phyloP scores from a whole-genome alignment of 2,113 vertebrate genomes.

The Synodontis membranacea region DNA sequence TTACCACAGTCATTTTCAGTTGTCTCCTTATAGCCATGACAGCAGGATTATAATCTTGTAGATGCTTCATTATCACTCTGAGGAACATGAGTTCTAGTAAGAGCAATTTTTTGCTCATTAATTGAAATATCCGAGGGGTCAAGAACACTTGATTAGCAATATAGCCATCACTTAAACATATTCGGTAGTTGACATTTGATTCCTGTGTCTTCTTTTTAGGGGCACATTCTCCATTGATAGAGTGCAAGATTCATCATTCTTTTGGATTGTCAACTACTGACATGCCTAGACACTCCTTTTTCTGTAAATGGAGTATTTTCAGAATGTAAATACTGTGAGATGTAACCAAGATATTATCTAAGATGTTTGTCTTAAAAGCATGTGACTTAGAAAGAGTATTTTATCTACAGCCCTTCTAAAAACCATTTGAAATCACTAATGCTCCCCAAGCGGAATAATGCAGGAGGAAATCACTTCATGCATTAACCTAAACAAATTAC shows the following conservation, averaged over 20 bases:
- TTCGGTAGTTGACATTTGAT: neutral
- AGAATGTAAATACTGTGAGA: neutral
- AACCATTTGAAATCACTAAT: constrained; percentile 11
- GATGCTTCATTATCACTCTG: neutral
- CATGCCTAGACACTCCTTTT: neutral
- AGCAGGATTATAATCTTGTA: neutral
- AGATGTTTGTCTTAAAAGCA: constrained; percentile 11
- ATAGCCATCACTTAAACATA: neutral
- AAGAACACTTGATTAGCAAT: neutral
- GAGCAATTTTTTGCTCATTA: neutral
- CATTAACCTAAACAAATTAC: neutral
- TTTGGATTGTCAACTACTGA: neutral
- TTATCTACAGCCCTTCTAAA: constrained; percentile 13
- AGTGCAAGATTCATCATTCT: neutral
- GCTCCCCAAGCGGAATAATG: neutral
- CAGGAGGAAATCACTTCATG: neutral
- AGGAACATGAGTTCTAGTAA: neutral
- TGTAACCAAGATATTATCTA: neutral
- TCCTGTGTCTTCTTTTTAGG: neutral
- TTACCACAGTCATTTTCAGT: neutral
- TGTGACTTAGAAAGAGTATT: neutral
- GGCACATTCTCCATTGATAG: neutral
- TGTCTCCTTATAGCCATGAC: neutral
- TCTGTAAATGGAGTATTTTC: neutral
- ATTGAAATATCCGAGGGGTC: neutral